A percentile compares a stretch with the other conserved stretches of the same genome.
Evolutionary conservation across 1,140 invertebrate species (phyloP).

Genomic region (Copidosoma floridanum): DNA sequence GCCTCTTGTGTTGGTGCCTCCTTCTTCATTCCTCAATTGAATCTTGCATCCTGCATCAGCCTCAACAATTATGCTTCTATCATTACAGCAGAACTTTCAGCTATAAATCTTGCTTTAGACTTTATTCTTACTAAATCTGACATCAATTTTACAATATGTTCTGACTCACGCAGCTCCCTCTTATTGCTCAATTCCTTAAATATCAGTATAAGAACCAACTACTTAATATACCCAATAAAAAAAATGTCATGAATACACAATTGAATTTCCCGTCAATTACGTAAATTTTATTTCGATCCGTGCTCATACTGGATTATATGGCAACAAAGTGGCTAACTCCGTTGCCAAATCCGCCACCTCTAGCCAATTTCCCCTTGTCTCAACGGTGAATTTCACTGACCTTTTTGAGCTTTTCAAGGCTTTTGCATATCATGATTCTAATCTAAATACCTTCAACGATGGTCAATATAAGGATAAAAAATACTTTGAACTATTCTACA

Average conservation of each 20-base stretch:
- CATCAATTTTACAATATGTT: neutral
- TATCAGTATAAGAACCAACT: neutral
- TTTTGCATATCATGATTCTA: neutral
- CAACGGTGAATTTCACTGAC: neutral
- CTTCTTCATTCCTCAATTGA: no score
- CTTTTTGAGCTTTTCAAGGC: neutral
- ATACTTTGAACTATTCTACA: neutral
- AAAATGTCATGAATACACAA: neutral
- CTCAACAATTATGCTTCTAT: neutral
- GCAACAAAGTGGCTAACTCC: neutral
- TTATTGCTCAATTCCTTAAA: neutral
- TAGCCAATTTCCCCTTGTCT: neutral
- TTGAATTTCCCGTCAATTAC: neutral
- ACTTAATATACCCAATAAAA: neutral
- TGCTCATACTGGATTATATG: neutral
- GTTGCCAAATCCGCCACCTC: neutral
- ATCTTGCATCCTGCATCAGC: no score
- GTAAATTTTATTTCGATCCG: neutral
- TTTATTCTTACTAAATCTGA: neutral
- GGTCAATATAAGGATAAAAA: neutral
- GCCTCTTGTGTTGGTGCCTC: no score
- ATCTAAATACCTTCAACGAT: neutral
- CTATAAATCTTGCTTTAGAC: neutral
- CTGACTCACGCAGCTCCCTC: neutral
- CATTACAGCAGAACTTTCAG: constrained; percentile 4